Percentiles rank a stretch among this genome's conserved stretches.
phyloP scores from a whole-genome alignment of 1,140 invertebrate species.

The Drosophila mauritiana region DNA sequence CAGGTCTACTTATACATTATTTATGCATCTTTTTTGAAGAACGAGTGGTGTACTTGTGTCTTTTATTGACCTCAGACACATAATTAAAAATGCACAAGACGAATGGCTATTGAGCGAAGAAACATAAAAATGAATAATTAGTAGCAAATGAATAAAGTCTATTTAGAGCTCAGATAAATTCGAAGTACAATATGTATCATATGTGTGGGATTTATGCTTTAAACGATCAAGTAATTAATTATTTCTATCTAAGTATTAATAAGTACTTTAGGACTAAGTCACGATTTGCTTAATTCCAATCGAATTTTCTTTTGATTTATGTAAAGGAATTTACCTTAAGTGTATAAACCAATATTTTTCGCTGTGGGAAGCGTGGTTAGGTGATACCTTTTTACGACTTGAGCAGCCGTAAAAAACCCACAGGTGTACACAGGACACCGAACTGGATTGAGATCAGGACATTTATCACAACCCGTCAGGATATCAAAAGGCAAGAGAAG shows the following conservation, averaged over 20 bases:
- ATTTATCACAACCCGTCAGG: conserved; percentile 53
- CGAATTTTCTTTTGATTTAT: conserved; percentile 44
- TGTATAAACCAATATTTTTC: conserved; percentile 22
- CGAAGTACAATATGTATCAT: too few species aligned
- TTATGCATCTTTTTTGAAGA: conserved; percentile 11
- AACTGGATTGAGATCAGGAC: conserved; percentile 35
- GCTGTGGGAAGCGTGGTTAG: neutral
- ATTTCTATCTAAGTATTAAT: neutral
- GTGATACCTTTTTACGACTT: conserved; percentile 24
- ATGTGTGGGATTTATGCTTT: too few species aligned
- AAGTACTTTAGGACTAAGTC: neutral
- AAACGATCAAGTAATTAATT: too few species aligned
- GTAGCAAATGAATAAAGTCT: too few species aligned
- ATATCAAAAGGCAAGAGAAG: conserved; percentile 35
- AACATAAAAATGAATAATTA: neutral
- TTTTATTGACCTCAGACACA: conserved; percentile 10
- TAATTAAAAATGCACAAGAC: conserved; percentile 57
- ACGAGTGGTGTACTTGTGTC: neutral
- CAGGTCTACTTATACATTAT: conserved; percentile 32
- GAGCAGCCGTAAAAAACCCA: neutral
- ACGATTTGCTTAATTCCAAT: too few species aligned
- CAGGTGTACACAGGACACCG: conserved; percentile 3
- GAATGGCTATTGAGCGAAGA: too few species aligned
- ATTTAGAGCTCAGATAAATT: too few species aligned
- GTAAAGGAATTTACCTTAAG: neutral